Evolutionary conservation across 1,140 invertebrate species (phyloP).

Genomic region (Trinorchestia longiramus): DNA sequence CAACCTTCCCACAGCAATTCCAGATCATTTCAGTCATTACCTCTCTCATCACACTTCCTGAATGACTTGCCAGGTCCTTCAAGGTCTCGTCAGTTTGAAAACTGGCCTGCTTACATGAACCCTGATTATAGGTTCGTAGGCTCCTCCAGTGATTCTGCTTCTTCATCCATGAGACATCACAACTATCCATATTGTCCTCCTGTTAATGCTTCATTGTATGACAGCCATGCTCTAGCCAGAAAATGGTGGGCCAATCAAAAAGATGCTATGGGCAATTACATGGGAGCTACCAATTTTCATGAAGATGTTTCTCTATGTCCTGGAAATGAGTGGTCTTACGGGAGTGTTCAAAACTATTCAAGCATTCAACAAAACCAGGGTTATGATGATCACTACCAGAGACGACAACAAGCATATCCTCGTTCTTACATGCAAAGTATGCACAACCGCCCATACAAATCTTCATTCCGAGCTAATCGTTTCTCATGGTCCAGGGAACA

Average conservation of each 20-base stretch:
- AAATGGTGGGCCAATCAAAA: conserved; percentile 65
- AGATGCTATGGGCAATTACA: conserved; percentile 60
- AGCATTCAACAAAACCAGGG: conserved; percentile 48
- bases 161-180: conserved; percentile 55
- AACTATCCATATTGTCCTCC: conserved; percentile 59
- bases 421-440: conserved; percentile 30
- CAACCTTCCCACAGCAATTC: not conserved
- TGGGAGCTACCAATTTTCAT: conserved; percentile 52
- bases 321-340: conserved; percentile 5
- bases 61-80: conserved; percentile 57
- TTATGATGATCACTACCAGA: conserved; percentile 60
- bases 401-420: conserved; percentile 56
- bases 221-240: conserved; percentile 58
- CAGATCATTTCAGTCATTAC: conserved; percentile 55
- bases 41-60: conserved; percentile 57
- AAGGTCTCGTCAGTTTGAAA: conserved; percentile 49
- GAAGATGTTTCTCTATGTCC: not conserved
- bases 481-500: not conserved
- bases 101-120: conserved; percentile 42
- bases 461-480: not conserved
- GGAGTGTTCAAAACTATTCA: conserved; percentile 55
- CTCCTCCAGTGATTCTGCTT: conserved; percentile 41
- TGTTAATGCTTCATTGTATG: conserved; percentile 48
- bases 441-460: conserved; percentile 28
- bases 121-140: not conserved